A percentile compares a stretch with the other conserved stretches of the same genome.
These are phyloP conservation scores for Allobates femoralis DNA, from an alignment of 2,797 vertebrate genomes.

Conservation along the genomic window DNA sequence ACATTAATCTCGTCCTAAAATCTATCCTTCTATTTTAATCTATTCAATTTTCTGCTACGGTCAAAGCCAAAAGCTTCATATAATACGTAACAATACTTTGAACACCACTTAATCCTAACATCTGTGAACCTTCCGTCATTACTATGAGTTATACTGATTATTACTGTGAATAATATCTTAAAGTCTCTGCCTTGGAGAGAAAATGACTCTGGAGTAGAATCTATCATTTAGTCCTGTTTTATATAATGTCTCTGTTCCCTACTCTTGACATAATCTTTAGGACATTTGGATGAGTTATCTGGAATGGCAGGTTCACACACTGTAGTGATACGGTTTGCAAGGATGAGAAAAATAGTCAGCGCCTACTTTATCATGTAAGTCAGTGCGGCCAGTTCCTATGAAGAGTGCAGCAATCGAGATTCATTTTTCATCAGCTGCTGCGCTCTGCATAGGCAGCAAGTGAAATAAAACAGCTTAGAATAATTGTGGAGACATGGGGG, in stretches of 20 bases:
- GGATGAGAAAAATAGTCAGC: too few species aligned
- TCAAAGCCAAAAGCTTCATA: slow-evolving; percentile 13
- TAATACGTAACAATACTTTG: background rate
- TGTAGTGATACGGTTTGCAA: background rate
- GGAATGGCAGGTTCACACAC: background rate
- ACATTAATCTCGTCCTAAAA: background rate
- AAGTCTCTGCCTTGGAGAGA: slow-evolving; percentile 10
- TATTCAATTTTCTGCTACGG: background rate
- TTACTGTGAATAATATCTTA: slow-evolving; percentile 19
- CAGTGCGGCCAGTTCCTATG: too few species aligned
- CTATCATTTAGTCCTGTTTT: background rate
- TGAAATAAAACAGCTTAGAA: too few species aligned
- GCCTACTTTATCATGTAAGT: too few species aligned
- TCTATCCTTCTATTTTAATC: background rate
- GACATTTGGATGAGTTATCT: background rate
- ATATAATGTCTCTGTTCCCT: background rate
- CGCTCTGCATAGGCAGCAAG: too few species aligned
- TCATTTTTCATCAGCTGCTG: too few species aligned
- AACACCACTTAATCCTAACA: slow-evolving; percentile 23
- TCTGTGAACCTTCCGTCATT: slow-evolving; percentile 16
- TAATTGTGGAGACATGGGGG: too few species aligned
- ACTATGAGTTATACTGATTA: slow-evolving; percentile 31
- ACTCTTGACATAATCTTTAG: background rate
- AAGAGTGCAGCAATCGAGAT: too few species aligned
- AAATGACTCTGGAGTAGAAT: slow-evolving; percentile 5